Percentiles rank a stretch among this genome's conserved stretches.
phyloP scores from a whole-genome alignment of 2,888 invertebrate genomes.

The Cerceris ruficornis region DNA sequence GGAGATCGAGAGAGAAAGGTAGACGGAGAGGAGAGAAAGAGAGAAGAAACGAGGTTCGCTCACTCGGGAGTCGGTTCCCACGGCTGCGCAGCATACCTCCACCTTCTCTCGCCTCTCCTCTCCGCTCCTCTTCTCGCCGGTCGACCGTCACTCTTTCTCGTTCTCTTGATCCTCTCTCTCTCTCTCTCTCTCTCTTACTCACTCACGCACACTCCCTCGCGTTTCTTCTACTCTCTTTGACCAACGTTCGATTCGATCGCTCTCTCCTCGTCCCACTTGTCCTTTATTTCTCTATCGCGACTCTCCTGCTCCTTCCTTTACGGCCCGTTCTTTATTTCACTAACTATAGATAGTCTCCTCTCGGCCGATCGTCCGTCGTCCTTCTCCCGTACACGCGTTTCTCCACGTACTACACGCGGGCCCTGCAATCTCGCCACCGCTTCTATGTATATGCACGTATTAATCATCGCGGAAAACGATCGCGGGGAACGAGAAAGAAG shows the following conservation, averaged over 20 bases:
- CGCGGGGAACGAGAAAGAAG: constrained; percentile 32
- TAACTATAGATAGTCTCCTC: constrained; percentile 4
- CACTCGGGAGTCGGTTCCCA: constrained; percentile 78
- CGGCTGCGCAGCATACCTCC: constrained; percentile 78
- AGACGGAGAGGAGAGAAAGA: constrained; percentile 52
- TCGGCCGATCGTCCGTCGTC: constrained; percentile 30
- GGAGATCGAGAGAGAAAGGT: constrained; percentile 8
- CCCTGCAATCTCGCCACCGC: constrained; percentile 40
- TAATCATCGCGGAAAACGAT: constrained; percentile 65
- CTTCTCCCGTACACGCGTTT: constrained; percentile 49
- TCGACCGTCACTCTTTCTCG: constrained; percentile 43
- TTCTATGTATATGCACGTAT: constrained; percentile 49
- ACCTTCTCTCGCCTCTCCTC: constrained; percentile 71
- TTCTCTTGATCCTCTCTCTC: constrained; percentile 49
- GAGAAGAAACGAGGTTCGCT: constrained; percentile 53
- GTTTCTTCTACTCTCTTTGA: constrained; percentile 24
- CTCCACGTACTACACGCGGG: constrained; percentile 44
- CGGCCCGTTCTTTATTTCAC: constrained; percentile 44
- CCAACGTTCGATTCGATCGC: constrained; percentile 17
- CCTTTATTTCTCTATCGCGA: constrained; percentile 17
- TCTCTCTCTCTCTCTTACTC: constrained; percentile 22
- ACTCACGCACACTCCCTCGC: constrained; percentile 8
- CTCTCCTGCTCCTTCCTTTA: constrained; percentile 33
- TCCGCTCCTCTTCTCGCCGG: constrained; percentile 37
- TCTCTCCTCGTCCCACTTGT: background rate